Evolutionary conservation across 2,113 vertebrate genomes (phyloP).

Genomic region (Brachyhypopomus gauderio): DNA sequence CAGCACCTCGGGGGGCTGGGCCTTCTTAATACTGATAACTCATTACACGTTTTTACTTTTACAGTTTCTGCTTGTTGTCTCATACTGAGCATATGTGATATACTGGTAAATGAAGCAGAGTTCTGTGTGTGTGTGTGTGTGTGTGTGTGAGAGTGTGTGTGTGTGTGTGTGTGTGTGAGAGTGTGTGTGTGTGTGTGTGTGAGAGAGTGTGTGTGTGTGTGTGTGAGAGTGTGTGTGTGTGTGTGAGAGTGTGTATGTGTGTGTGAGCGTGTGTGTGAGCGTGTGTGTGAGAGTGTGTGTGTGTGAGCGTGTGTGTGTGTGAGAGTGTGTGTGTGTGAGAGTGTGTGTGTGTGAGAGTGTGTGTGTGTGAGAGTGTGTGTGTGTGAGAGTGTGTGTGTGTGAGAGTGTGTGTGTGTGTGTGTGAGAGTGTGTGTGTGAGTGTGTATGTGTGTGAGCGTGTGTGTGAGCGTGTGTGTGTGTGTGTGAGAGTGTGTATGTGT

Average conservation of each 20-base stretch:
- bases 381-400: constrained; percentile 18
- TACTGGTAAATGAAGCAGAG: too few relatives aligned
- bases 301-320: constrained; percentile 35
- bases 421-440: neutral
- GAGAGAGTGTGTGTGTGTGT: neutral
- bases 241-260: constrained; percentile 19
- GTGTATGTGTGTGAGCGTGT: constrained; percentile 40
- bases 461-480: neutral
- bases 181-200: neutral
- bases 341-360: constrained; percentile 21
- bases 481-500: constrained; percentile 9
- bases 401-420: constrained; percentile 3
- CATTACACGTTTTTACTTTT: too few relatives aligned
- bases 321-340: neutral
- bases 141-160: too few relatives aligned
- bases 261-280: constrained; percentile 7
- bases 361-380: constrained; percentile 7
- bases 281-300: neutral
- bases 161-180: constrained; percentile 2
- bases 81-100: too few relatives aligned
- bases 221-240: constrained; percentile 1
- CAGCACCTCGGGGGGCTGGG: too few relatives aligned
- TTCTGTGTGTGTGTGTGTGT: too few relatives aligned
- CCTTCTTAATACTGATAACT: too few relatives aligned
- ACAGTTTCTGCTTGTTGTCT: too few relatives aligned